Percentiles rank a stretch among this genome's conserved stretches.
phyloP scores from a whole-genome alignment of 2,797 vertebrate species.

The Aselliscus stoliczkanus region DNA sequence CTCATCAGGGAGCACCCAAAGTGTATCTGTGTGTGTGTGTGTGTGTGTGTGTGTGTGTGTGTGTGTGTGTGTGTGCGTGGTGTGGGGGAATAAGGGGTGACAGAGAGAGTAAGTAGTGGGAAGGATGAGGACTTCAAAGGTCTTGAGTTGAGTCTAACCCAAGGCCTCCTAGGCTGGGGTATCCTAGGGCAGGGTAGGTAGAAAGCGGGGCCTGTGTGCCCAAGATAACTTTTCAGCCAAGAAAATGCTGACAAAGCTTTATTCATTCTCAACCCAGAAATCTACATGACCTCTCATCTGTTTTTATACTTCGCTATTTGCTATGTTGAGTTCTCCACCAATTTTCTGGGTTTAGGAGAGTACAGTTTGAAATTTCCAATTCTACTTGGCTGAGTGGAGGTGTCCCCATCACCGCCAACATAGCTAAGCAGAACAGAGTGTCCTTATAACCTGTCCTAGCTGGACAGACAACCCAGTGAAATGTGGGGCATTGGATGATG shows the following conservation, averaged over 20 bases:
- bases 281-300: slow-evolving; percentile 57
- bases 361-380: slow-evolving; percentile 58
- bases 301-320: slow-evolving; percentile 60
- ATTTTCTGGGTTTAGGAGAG: slow-evolving; percentile 40
- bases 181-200: background rate
- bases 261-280: slow-evolving; percentile 17
- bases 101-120: too few species aligned
- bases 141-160: background rate
- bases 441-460: background rate
- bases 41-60: background rate
- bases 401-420: slow-evolving; percentile 36
- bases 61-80: background rate
- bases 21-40: background rate
- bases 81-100: too few species aligned
- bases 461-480: background rate
- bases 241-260: slow-evolving; percentile 28
- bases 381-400: slow-evolving; percentile 42
- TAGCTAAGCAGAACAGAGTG: slow-evolving; percentile 38
- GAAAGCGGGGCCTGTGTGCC: background rate
- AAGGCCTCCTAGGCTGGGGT: background rate
- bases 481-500: background rate
- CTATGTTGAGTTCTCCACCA: background rate
- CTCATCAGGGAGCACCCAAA: background rate
- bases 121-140: background rate
- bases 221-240: background rate